These are phyloP conservation scores for Chrysocyon brachyurus DNA, from an alignment of 2,797 vertebrate genomes.

Conservation along the genomic window DNA sequence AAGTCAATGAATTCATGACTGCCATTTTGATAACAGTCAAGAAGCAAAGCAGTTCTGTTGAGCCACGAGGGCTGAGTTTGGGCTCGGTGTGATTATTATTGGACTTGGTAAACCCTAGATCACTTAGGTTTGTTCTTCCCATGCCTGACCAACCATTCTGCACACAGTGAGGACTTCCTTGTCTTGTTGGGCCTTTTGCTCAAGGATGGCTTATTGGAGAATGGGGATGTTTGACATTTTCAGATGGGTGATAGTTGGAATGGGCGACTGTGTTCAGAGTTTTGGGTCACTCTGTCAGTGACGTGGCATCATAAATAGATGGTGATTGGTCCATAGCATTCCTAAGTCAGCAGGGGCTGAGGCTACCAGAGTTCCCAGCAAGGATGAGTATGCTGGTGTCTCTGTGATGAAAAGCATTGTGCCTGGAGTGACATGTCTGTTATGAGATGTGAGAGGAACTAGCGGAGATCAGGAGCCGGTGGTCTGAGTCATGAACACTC, in stretches of 20 bases:
- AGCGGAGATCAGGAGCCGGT: background rate
- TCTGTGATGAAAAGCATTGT: rapidly evolving
- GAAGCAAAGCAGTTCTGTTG: background rate
- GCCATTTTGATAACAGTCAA: background rate
- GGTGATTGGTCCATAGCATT: rapidly evolving
- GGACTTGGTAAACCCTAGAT: background rate
- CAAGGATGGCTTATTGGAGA: background rate
- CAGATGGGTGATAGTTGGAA: background rate
- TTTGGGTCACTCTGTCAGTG: background rate
- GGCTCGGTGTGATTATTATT: background rate
- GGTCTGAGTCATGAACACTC: background rate
- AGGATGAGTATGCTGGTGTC: rapidly evolving
- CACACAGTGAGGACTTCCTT: background rate
- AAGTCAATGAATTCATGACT: background rate
- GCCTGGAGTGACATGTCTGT: background rate
- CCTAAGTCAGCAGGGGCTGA: background rate
- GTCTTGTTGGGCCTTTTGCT: background rate
- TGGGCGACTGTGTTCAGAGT: background rate
- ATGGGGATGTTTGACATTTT: background rate
- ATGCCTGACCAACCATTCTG: background rate
- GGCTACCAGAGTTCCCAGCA: background rate
- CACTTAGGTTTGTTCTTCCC: background rate
- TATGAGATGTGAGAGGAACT: background rate
- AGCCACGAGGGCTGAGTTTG: background rate
- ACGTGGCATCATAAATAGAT: too few species aligned